Base-by-base conservation (phyloP, 2,113 vertebrate species). In the Ptychochromis oligacanthus region DNA sequence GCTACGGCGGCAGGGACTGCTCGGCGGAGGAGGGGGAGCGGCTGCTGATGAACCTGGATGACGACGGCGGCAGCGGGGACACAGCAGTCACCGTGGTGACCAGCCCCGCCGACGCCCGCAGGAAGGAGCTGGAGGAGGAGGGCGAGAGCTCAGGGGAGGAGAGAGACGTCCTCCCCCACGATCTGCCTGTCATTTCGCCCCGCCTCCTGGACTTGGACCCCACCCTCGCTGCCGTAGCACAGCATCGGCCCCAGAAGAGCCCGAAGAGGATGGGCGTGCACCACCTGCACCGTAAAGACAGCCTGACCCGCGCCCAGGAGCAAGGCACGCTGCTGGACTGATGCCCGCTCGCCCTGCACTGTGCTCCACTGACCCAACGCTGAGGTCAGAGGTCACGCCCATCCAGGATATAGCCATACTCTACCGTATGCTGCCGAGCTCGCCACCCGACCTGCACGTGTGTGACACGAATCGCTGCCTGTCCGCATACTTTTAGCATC, bases 241-340 rank as follows among this genome's bases (percentile, higher is more conserved):
- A 91, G 0, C 86, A 94, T 20, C 96, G 97, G 1, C 97, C 96
- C 0, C 97, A 96, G 88, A 97, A 97, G 88, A 99, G 97, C 92
- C 98, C 98, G 28, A 99, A 99, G 91, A 96, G 98, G 81, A 99
- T 99, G 98, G 98, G 98, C 0, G 97, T 99, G 11, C 98, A 99
- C 90, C 97, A 99, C 83, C 96, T 99, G 28, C 97, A 97, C 92
- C 97, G 98, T 65, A 99, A 99, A 87, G 98, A 99, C 95, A 99
- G 98, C 90, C 95, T 99, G 93, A 99, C 97, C 0, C 96, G 97
- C 61, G 98, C 98, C 49, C 98, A 98, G 94, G 98, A 99, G 86
- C 98, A 99, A 88, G 98, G 98, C 85, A 99, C 97, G 62, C 94
- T 99, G 86, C 96, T 99, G 40, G 97, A 97, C 94, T 99, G 95